Evolutionary conservation across 2,888 invertebrate genomes (phyloP), one percentile per base, ranked within the genome.

Genomic region (Diarsia brunnea): DNA sequence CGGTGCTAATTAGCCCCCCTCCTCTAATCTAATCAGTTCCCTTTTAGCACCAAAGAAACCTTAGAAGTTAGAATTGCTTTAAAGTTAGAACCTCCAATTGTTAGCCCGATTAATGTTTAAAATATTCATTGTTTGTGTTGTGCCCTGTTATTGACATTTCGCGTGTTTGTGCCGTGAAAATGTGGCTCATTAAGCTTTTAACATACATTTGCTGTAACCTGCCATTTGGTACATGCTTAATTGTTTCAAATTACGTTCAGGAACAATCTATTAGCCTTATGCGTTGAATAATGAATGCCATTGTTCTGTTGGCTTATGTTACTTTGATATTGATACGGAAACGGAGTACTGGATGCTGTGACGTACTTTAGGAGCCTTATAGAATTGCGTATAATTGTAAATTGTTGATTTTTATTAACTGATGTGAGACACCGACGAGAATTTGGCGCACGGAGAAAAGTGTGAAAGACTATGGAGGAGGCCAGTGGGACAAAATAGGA

Each of bases 121-220:
- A 38, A 58, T 73, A 60, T 65, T 68, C 31, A 21, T 12, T 53
- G 69, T 78, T 66, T 69, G 49, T 69, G n/a, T 71, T 58, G 24
- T 63, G 21, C n/a, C 10, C 53, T 66, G 78, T 85, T 78, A 84
- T 84, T 64, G 73, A 82, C 78, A 71, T 78, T 78, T 85, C 21
- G 84, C 82, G 85, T 85, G 85, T 85, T 74, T 45, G 49, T 58
- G 14, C 68, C 67, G 70, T 68, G 63, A 69, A 79, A 79, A 75
- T 51, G 60, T 21, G 58, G 75, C 73, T 81, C 84, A 83, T 84
- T 83, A 84, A 43, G 70, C 70, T 69, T 81, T 82, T 68, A 84
- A 68, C 73, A 73, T 68, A 64, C 65, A 61, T 72, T 53, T 72
- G 73, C 53, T 10, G 65, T 55, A 60, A 81, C 65, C 69, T 70